Percentiles rank a stretch among this genome's conserved stretches.
Conservation (phyloP, 2,888 invertebrate genomes). For the Steinernema scapterisci region DNA sequence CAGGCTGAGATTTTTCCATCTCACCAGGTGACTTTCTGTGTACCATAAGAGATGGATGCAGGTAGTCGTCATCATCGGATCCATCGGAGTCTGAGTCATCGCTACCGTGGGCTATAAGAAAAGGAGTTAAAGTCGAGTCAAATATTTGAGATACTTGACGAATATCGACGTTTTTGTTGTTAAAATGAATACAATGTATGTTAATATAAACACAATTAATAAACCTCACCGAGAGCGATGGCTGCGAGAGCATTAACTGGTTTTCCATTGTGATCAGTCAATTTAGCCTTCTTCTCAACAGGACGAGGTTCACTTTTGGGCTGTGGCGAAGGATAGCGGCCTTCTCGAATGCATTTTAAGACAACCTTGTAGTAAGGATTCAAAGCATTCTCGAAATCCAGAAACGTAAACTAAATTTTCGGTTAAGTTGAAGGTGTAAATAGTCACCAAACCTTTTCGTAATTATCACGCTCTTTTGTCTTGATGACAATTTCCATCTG, state of each 20-base stretch:
- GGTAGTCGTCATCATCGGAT: neutral
- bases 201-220: too few species aligned
- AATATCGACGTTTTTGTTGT: too few species aligned
- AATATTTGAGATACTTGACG: too few species aligned
- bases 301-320: neutral
- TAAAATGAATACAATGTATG: too few species aligned
- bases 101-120: neutral
- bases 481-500: conserved; percentile 99
- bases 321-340: neutral
- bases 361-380: conserved; percentile 7
- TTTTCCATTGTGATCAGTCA: neutral
- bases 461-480: conserved; percentile 80
- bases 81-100: neutral
- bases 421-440: neutral
- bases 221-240: neutral
- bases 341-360: neutral
- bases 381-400: conserved; percentile 3
- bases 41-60: neutral
- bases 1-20: neutral
- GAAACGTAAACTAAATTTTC: neutral
- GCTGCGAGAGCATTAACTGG: neutral
- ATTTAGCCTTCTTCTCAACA: neutral
- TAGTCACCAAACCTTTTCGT: conserved; percentile 43
- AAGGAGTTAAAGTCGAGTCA: too few species aligned
- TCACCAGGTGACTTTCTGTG: neutral